Evolutionary conservation across 2,888 invertebrate genomes (phyloP).

Genomic region (Lapara coniferarum): DNA sequence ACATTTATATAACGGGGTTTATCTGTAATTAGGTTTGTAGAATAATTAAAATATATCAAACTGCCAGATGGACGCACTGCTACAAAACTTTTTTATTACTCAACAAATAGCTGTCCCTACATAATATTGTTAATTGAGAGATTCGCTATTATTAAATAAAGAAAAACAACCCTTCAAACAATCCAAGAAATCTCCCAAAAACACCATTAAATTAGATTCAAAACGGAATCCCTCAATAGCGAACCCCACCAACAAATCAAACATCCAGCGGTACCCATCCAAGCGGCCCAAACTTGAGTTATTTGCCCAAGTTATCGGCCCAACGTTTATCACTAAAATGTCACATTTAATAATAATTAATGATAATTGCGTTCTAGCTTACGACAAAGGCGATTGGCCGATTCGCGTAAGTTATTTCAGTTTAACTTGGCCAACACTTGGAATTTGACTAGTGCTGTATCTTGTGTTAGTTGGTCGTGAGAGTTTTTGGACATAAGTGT

Average conservation of each 20-base stretch:
- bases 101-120: no score
- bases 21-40: no score
- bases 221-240: constrained; percentile 6
- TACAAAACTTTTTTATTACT: no score
- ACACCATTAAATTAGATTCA: not conserved
- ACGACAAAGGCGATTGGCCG: constrained; percentile 81
- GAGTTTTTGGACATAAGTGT: constrained; percentile 3
- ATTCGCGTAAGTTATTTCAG: constrained; percentile 81
- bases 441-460: constrained; percentile 82
- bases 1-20: no score
- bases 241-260: constrained; percentile 48
- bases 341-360: constrained; percentile 84
- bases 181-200: not conserved
- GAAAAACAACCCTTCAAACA: not conserved
- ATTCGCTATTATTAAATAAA: not conserved
- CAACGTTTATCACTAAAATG: constrained; percentile 77
- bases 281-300: constrained; percentile 60
- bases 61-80: no score
- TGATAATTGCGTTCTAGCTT: constrained; percentile 83
- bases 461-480: constrained; percentile 68
- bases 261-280: constrained; percentile 41
- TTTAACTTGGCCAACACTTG: constrained; percentile 75
- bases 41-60: no score
- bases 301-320: constrained; percentile 81
- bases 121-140: no score